Conservation (phyloP, 2,888 invertebrate species). For the Cataglyphis livida region DNA sequence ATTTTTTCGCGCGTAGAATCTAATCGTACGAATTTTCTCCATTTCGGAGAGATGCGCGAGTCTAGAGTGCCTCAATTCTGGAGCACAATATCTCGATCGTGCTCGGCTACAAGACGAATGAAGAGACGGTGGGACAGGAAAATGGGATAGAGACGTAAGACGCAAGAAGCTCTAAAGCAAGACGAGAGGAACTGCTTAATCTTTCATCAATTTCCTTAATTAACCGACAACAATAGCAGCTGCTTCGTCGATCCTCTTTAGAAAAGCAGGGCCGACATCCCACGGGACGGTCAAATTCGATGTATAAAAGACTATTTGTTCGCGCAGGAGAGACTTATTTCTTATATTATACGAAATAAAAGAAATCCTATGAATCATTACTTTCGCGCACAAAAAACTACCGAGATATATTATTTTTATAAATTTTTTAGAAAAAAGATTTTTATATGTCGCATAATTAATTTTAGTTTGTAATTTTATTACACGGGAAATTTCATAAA, state of each 20-base stretch:
- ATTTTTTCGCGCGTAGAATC: constrained; percentile 8
- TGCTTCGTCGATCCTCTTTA: constrained; percentile 62
- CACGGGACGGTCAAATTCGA: constrained; percentile 60
- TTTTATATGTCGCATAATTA: not conserved
- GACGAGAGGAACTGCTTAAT: constrained; percentile 72
- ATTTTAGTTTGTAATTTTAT: not conserved
- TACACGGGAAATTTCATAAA: not conserved
- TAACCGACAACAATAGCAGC: constrained; percentile 78
- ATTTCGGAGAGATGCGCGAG: constrained; percentile 38
- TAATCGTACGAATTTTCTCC: constrained; percentile 58
- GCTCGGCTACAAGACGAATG: constrained; percentile 33
- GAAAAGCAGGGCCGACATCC: constrained; percentile 1
- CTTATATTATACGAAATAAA: not conserved
- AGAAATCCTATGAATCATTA: constrained; percentile 5
- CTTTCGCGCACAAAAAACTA: not conserved
- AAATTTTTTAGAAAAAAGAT: not conserved
- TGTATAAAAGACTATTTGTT: constrained; percentile 51
- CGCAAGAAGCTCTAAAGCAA: constrained; percentile 6
- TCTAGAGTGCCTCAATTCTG: constrained; percentile 62
- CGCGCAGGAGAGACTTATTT: constrained; percentile 46
- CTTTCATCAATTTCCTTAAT: constrained; percentile 82
- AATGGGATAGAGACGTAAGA: constrained; percentile 42
- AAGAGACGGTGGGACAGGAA: constrained; percentile 43
- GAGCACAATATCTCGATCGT: constrained; percentile 72
- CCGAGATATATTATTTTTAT: not conserved